Evolutionary conservation across 2,113 vertebrate species (phyloP).

Genomic region (Campylorhamphus procurvoides): DNA sequence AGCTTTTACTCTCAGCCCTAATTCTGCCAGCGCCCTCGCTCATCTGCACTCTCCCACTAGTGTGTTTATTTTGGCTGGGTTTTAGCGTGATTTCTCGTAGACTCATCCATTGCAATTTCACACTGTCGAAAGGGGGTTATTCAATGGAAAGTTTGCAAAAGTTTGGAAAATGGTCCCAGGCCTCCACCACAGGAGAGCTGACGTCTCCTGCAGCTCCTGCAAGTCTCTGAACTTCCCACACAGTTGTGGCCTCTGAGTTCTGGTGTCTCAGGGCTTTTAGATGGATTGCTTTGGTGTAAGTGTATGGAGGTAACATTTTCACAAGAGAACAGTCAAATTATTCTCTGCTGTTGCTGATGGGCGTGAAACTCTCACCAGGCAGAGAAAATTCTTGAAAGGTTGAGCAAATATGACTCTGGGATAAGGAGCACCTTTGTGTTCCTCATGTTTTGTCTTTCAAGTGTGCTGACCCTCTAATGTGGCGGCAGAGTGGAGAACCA

Average conservation of each 20-base stretch:
- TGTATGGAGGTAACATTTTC: constrained; percentile 52
- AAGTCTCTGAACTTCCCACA: neutral
- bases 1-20: constrained; percentile 71
- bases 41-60: constrained; percentile 60
- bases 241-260: neutral
- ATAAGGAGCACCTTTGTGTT: neutral
- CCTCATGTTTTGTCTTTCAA: neutral
- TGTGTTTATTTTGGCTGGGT: constrained; percentile 67
- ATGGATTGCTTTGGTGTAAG: neutral
- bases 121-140: constrained; percentile 67
- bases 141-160: constrained; percentile 46
- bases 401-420: neutral
- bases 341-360: neutral
- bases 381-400: neutral
- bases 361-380: neutral
- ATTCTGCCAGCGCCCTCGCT: constrained; percentile 61
- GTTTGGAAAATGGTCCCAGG: neutral
- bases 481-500: neutral
- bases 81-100: constrained; percentile 69
- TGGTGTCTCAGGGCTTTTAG: neutral
- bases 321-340: constrained; percentile 55
- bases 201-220: neutral
- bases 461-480: neutral
- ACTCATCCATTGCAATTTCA: constrained; percentile 75
- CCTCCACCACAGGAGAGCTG: neutral